A percentile compares a stretch with the other conserved stretches of the same genome.
phyloP scores from a whole-genome alignment of 2,113 vertebrate species.

The Campylomormyrus numenius region DNA sequence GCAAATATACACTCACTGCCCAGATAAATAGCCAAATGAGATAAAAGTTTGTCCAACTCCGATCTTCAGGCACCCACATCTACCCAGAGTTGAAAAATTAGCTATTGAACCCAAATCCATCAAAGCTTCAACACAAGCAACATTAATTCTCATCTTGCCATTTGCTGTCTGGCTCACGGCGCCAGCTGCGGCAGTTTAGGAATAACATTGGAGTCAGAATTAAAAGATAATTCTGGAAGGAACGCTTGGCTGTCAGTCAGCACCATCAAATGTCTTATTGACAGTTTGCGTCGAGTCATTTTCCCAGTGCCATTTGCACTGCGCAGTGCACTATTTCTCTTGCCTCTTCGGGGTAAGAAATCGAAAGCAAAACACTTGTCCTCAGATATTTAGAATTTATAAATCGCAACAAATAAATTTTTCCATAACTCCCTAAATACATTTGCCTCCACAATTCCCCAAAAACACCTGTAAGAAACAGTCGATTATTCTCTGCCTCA shows the following conservation, averaged over 20 bases:
- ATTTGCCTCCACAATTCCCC: not conserved
- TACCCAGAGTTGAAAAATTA: not conserved
- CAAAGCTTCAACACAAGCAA: not conserved
- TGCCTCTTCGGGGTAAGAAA: not conserved
- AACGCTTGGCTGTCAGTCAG: not conserved
- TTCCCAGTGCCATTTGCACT: not conserved
- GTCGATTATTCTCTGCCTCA: not conserved
- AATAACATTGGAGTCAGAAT: not conserved
- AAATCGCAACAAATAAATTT: not conserved
- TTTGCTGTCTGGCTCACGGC: not conserved
- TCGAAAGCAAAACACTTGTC: not conserved
- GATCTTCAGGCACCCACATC: not conserved
- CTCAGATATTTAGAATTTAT: not conserved
- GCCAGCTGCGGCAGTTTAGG: not conserved
- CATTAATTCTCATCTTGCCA: not conserved
- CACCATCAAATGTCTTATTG: not conserved
- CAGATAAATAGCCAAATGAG: not conserved
- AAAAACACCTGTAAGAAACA: not conserved
- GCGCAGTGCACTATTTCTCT: not conserved
- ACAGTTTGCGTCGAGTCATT: not conserved
- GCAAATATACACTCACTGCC: not conserved
- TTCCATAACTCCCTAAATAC: not conserved
- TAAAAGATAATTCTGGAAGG: not conserved
- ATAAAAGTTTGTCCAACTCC: not conserved
- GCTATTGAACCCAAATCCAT: not conserved